These are phyloP conservation scores for Trissonchulus sp. DNA, from an alignment of 2,888 invertebrate genomes.

Conservation along the genomic window DNA sequence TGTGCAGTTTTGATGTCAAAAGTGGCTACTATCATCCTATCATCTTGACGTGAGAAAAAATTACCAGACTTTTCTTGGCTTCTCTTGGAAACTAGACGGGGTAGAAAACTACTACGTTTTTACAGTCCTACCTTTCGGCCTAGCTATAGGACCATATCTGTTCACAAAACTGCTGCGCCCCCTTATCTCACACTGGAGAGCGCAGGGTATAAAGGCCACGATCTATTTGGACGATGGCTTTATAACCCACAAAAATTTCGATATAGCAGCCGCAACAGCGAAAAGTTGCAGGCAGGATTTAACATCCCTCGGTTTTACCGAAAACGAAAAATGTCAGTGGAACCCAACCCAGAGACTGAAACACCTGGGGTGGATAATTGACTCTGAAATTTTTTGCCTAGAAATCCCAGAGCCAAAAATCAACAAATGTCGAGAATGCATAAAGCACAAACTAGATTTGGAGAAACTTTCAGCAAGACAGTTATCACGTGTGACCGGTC, in stretches of 20 bases:
- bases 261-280: neutral
- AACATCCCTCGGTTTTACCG: neutral
- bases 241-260: neutral
- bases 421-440: neutral
- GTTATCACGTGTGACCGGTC: neutral
- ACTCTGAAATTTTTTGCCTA: neutral
- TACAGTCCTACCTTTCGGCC: conserved; percentile 11
- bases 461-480: neutral
- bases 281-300: neutral
- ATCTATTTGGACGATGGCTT: conserved; percentile 15
- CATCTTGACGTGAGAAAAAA: neutral
- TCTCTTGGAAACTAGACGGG: neutral
- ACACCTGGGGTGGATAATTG: neutral
- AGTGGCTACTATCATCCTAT: neutral
- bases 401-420: neutral
- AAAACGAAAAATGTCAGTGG: conserved; percentile 12
- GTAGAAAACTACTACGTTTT: neutral
- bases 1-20: conserved; percentile 8
- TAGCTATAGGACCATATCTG: neutral
- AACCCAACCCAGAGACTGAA: neutral
- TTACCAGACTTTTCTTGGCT: neutral
- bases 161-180: conserved; percentile 17
- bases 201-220: neutral
- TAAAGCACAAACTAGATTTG: neutral
- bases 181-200: neutral